These are phyloP conservation scores for Girardia tigrina DNA, from an alignment of 2,888 invertebrate species.

Conservation along the genomic window DNA sequence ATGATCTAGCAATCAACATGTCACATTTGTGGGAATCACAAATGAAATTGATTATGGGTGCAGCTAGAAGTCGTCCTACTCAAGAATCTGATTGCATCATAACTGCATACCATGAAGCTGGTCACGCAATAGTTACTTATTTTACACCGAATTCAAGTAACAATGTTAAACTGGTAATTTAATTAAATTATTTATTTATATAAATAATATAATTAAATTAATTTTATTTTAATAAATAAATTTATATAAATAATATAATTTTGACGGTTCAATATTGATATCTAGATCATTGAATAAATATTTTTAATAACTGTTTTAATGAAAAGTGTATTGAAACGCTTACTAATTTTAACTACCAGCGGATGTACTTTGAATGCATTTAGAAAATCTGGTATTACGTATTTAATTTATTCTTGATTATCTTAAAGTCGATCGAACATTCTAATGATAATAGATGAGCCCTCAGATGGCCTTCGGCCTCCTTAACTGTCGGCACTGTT, in stretches of 20 bases:
- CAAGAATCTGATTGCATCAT: slow-evolving; percentile 81
- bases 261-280: neutral
- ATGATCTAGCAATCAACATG: slow-evolving; percentile 64
- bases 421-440: too few species aligned
- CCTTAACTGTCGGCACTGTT: too few species aligned
- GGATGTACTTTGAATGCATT: too few species aligned
- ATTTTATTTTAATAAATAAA: neutral
- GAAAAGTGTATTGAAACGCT: too few species aligned
- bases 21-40: slow-evolving; percentile 66
- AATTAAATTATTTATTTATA: too few species aligned
- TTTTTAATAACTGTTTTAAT: too few species aligned
- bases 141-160: slow-evolving; percentile 58
- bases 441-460: too few species aligned
- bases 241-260: neutral
- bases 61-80: slow-evolving; percentile 50
- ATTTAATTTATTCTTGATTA: too few species aligned
- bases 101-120: slow-evolving; percentile 94
- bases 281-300: neutral
- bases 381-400: too few species aligned
- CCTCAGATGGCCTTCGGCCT: too few species aligned
- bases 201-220: neutral
- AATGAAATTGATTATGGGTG: slow-evolving; percentile 79
- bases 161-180: neutral
- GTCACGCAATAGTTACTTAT: slow-evolving; percentile 81
- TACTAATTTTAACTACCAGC: too few species aligned